Conservation (phyloP, 1,140 invertebrate species). For the Drosophila erecta region DNA sequence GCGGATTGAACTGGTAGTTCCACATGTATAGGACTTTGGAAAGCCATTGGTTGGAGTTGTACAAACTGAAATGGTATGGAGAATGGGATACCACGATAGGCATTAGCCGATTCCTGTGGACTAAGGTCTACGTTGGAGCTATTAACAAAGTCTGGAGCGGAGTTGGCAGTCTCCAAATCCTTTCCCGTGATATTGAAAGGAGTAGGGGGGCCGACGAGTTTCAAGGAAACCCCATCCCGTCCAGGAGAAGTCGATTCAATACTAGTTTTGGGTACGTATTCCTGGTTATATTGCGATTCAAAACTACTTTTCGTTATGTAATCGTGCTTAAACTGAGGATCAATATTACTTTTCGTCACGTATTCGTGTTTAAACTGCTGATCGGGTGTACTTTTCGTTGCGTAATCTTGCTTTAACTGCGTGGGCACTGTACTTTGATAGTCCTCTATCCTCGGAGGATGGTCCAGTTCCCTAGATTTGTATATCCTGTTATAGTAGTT, state of each 20-base stretch:
- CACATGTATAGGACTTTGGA: slow-evolving; percentile 52
- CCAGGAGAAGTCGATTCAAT: slow-evolving; percentile 45
- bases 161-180: slow-evolving; percentile 38
- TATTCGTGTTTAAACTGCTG: slow-evolving; percentile 15
- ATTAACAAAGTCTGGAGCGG: slow-evolving; percentile 22
- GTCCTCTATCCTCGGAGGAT: slow-evolving; percentile 3
- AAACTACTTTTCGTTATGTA: slow-evolving; percentile 3
- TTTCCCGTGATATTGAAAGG: slow-evolving; percentile 44
- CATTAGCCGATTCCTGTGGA: slow-evolving; percentile 45
- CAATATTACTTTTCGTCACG: slow-evolving; percentile 2
- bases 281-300: slow-evolving; percentile 28
- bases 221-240: slow-evolving; percentile 38
- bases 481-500: slow-evolving; percentile 30
- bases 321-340: slow-evolving; percentile 12
- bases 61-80: slow-evolving; percentile 66
- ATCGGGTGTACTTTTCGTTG: slow-evolving; percentile 2
- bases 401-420: slow-evolving; percentile 6
- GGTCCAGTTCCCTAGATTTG: slow-evolving; percentile 7
- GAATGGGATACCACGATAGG: slow-evolving; percentile 50
- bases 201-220: slow-evolving; percentile 29
- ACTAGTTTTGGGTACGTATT: slow-evolving; percentile 1
- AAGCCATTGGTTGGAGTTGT: slow-evolving; percentile 68
- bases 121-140: slow-evolving; percentile 35
- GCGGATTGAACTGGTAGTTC: slow-evolving; percentile 28
- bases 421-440: slow-evolving; percentile 12